Base-by-base conservation (phyloP, 2,888 invertebrate species). In the Reticulitermes lucifugus region DNA sequence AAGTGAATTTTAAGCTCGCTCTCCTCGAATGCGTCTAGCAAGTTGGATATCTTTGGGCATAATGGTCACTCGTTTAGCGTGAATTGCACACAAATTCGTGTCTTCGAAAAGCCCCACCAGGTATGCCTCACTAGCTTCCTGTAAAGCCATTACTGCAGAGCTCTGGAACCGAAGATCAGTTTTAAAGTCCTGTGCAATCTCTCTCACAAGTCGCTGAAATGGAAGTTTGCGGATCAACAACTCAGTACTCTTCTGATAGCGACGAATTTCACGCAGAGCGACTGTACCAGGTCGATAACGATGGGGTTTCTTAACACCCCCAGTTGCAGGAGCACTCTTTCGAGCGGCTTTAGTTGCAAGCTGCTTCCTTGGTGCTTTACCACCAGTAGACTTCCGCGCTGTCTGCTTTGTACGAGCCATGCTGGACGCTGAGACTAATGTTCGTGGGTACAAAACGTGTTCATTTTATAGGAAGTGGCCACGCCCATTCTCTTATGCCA, bases 31-130 rank as follows among this genome's bases (percentile, higher is more conserved):
- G 6, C 98, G 95, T 91, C 98, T 95, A 86, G 98, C 98, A 91
- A 98, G 93, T 92, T 98, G 98, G 90, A 98, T 98, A 91, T 98
- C 98, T 92, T 98, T 98, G 89, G 98, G 98, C 98, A 98, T 98
- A 92, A 98, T 98, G 88, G 98, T 98, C 85, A 98, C 98, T 89
- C 98, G 95, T 92, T 98, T 98, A 89, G 35, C 35, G 4, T 35
- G 35, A 4, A 35, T 35, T 3, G 35, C 35, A 35, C 35, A 35
- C 35, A 35, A 98, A 14, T 51, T 51, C 9, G 51, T 51, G 51
- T 51, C 51, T 14, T 51, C 51, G 14, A 51, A 95, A 0, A 95
- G 90, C 18, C 95, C 95, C 22, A 95, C 95, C 51, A 95, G 89
- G 88, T 95, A 92, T 43, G 91, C 91, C 87, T 92, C 91, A 29